A percentile compares a stretch with the other conserved stretches of the same genome.
phyloP scores from a whole-genome alignment of 1,140 invertebrate genomes.

The Drosophila kurseongensis region DNA sequence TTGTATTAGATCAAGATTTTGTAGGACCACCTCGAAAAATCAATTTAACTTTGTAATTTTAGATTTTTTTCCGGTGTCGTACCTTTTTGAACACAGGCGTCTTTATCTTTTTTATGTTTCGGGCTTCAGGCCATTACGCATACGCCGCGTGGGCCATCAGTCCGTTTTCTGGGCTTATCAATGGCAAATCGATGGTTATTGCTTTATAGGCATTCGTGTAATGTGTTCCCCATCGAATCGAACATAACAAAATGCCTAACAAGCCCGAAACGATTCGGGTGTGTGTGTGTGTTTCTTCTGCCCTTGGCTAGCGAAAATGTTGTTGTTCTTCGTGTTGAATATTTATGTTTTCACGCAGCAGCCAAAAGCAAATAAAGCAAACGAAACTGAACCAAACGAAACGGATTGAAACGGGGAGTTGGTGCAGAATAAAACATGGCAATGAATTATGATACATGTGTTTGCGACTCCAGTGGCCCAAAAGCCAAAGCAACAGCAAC shows the following conservation, averaged over 20 bases:
- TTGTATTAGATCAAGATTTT: too few species aligned
- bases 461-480: conserved; percentile 54
- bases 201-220: conserved; percentile 48
- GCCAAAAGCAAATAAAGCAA: conserved; percentile 63
- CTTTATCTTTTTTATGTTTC: conserved; percentile 46
- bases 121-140: conserved; percentile 44
- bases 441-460: conserved; percentile 84
- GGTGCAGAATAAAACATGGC: conserved; percentile 77
- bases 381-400: conserved; percentile 25
- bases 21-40: too few species aligned
- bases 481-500: conserved; percentile 27
- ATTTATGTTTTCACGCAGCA: conserved; percentile 77
- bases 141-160: conserved; percentile 45
- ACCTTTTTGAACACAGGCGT: conserved; percentile 12
- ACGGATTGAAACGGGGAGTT: conserved; percentile 31
- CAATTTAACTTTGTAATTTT: too few species aligned
- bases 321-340: conserved; percentile 52
- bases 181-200: conserved; percentile 60
- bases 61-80: conserved; percentile 2
- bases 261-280: conserved; percentile 41
- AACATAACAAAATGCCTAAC: conserved; percentile 56
- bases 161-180: conserved; percentile 44
- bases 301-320: conserved; percentile 44
- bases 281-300: conserved; percentile 1
- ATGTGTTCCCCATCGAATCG: conserved; percentile 22